A percentile compares a stretch with the other conserved stretches of the same genome.
Evolutionary conservation across 2,113 vertebrate species (phyloP).

Genomic region (Misgurnus anguillicaudatus): DNA sequence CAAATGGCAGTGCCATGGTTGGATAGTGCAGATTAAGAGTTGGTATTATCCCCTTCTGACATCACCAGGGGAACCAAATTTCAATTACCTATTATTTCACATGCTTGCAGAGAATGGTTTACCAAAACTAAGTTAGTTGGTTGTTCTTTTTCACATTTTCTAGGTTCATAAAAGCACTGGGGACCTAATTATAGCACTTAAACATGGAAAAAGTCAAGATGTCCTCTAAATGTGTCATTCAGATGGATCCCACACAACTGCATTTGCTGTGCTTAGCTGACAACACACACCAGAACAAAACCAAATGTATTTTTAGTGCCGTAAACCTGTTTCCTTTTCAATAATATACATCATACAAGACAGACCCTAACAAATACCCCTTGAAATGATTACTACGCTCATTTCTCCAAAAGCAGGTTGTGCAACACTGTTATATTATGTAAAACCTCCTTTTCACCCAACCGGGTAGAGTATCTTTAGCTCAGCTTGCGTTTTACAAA

Average conservation of each 20-base stretch:
- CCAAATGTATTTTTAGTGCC: conserved; percentile 5
- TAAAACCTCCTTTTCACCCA: conserved; percentile 39
- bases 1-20: too few relatives aligned
- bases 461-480: not conserved
- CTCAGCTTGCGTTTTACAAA: not conserved
- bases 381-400: conserved; percentile 1
- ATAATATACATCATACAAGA: conserved; percentile 37
- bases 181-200: too few relatives aligned
- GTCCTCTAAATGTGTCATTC: not conserved
- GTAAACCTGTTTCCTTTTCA: not conserved
- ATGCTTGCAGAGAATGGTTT: too few relatives aligned
- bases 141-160: too few relatives aligned
- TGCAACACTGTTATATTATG: conserved; percentile 25
- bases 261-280: not conserved
- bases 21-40: too few relatives aligned
- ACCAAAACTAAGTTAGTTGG: too few relatives aligned
- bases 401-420: conserved; percentile 28
- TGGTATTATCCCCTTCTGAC: too few relatives aligned
- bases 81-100: too few relatives aligned
- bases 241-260: not conserved
- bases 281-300: not conserved
- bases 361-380: not conserved
- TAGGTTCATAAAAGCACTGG: too few relatives aligned
- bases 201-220: too few relatives aligned
- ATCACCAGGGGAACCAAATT: too few relatives aligned